Evolutionary conservation across 2,888 invertebrate genomes (phyloP), one percentile per base, ranked within the genome.

Genomic region (Falcaria lacertinaria): DNA sequence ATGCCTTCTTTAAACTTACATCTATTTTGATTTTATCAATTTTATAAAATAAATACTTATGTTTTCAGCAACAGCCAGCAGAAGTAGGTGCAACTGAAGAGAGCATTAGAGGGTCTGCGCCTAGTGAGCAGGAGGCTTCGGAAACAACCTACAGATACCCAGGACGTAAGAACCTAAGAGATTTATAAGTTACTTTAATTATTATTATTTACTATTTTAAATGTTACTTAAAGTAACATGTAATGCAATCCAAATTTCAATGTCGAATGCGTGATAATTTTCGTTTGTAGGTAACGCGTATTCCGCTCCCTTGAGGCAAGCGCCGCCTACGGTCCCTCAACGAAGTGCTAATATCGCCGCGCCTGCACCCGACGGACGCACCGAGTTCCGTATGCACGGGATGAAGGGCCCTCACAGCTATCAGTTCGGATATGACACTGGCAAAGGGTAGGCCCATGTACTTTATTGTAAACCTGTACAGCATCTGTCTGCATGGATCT

Each of bases 391-490:
- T 68, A 92, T 96, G 89, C 94, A 94, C 61, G 96, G 96, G 51
- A 94, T 95, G 82, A 92, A 93, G 57, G 96, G 96, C 35, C 96
- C 96, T 0, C 91, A 94, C 68, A 94, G 94, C 55, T 96, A 96
- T 76, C 93, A 95, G 77, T 96, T 95, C 78, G 96, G 96, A 64
- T 95, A 91, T 75, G 95, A 96, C 71, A 96, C 95, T 39, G 96
- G 96, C 63, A 93, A 93, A 84, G 95, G 95, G 96, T 95, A n/a
- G n/a, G n/a, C n/a, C n/a, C n/a, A n/a, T n/a, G n/a, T n/a, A n/a
- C n/a, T n/a, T n/a, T n/a, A n/a, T n/a, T n/a, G n/a, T n/a, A n/a
- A n/a, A n/a, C n/a, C n/a, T n/a, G n/a, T n/a, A n/a, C n/a, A n/a
- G n/a, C n/a, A n/a, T n/a, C n/a, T n/a, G n/a, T n/a, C n/a, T n/a